Base-by-base conservation (phyloP, 1,140 invertebrate species). In the Formica exsecta region DNA sequence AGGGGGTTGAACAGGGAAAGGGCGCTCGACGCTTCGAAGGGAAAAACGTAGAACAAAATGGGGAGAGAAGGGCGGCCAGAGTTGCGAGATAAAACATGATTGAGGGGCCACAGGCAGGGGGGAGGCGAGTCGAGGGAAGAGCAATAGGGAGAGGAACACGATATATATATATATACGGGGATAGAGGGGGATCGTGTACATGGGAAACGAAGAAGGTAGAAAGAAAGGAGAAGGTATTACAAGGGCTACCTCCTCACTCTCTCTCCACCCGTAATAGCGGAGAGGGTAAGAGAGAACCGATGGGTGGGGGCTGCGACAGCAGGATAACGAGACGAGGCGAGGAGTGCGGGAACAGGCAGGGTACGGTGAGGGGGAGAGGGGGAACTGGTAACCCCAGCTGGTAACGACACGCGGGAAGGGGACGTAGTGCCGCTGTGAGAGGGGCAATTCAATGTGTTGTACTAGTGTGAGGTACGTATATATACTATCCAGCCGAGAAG, bases 371-470 rank as follows among this genome's bases (percentile, higher is more conserved):
- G 75, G 68, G 75, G 54, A 29, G 61, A 83, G 48, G 74, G 86
- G 87, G 57, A 89, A 84, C 41, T 89, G 22, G 54, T 89, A 89
- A 89, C 84, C 79, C 84, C 76, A 79, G 84, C 87, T 89, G 76
- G 87, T 89, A 89, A 89, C 87, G 71, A 81, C 65, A 41, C 54
- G 54, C 25, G 59, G 85, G 65, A 89, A 68, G 79, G 73, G 77
- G 68, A 89, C 51, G 59, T 57, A 59, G 25, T 48, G 76, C 48
- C 16, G 66, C 73, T 75, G 81, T 29, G 66, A 81, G 79, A 81
- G 66, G 66, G 66, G 79, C 38, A 61, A 81, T 71, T 81, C 79
- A 13, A 54, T 38, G 61, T 38, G 32, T 51, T 36, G 38, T 57
- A 44, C 76, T 44, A 62, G 38, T 22, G 11, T 36, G 38, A 61